Evolutionary conservation across 2,888 invertebrate genomes (phyloP).

Genomic region (Piscicola geometra): DNA sequence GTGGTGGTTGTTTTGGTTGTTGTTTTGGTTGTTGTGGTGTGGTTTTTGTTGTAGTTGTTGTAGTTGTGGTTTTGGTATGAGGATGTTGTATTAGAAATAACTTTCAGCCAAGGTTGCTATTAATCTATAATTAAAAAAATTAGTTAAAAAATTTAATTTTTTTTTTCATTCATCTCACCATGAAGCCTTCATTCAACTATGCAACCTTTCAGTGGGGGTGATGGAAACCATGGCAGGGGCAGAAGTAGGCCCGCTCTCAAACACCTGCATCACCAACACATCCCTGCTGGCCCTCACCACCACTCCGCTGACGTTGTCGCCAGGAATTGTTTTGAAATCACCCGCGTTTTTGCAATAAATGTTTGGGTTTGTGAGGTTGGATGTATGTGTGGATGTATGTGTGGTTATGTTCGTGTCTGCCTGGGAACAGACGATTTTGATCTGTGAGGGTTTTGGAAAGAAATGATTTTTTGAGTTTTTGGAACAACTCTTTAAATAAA

Average conservation of each 20-base stretch:
- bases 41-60: not conserved
- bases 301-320: not conserved
- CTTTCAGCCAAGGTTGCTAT: no score
- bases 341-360: no score
- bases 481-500: no score
- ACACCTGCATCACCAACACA: conserved; percentile 27
- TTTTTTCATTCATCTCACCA: no score
- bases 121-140: no score
- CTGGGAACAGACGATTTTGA: conserved; percentile 26
- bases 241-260: not conserved
- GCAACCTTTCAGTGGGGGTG: conserved; percentile 23
- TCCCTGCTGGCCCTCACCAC: not conserved
- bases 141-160: no score
- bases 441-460: not conserved
- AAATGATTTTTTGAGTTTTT: no score
- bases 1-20: not conserved
- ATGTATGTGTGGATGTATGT: no score
- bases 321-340: not conserved
- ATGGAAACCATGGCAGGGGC: conserved; percentile 20
- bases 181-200: no score
- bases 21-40: not conserved
- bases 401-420: conserved; percentile 4
- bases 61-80: no score
- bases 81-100: no score
- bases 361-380: no score